Evolutionary conservation across 2,797 vertebrate genomes (phyloP).

Genomic region (Notolepis coatsorum): DNA sequence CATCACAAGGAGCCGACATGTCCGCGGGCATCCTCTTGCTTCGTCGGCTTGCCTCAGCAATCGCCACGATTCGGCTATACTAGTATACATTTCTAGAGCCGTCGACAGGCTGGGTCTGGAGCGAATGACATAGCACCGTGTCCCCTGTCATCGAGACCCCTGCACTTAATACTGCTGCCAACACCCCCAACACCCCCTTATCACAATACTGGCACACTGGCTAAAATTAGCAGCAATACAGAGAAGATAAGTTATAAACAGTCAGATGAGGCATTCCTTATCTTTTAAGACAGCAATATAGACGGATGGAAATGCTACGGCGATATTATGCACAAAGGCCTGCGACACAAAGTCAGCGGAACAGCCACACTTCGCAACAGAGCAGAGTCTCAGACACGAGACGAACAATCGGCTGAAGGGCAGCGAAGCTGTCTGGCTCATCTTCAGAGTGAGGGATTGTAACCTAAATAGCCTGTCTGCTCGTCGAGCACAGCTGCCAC

Average conservation of each 20-base stretch:
- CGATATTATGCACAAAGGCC: slow-evolving; percentile 11
- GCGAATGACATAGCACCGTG: background rate
- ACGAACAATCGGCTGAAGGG: slow-evolving; percentile 5
- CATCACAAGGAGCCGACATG: too few relatives aligned
- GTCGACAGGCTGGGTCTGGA: slow-evolving; percentile 29
- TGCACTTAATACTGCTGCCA: background rate
- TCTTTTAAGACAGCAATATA: background rate
- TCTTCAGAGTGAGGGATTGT: slow-evolving; percentile 13
- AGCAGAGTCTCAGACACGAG: too few relatives aligned
- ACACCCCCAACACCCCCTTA: background rate
- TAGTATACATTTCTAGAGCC: slow-evolving; percentile 2
- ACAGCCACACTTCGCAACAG: slow-evolving; percentile 21
- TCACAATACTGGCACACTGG: slow-evolving; percentile 5
- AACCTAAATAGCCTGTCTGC: background rate
- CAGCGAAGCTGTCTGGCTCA: slow-evolving; percentile 17
- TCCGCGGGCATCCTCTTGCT: too few relatives aligned
- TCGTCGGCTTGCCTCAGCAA: background rate
- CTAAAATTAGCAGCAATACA: slow-evolving; percentile 9
- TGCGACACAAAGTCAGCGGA: slow-evolving; percentile 13
- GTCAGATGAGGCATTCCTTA: background rate
- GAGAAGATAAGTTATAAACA: background rate
- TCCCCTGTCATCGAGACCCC: slow-evolving; percentile 8
- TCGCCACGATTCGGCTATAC: background rate
- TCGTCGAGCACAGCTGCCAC: background rate
- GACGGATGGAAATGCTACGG: slow-evolving; percentile 32